Evolutionary conservation across 2,113 vertebrate species (phyloP).

Genomic region (Tupaia chinensis): DNA sequence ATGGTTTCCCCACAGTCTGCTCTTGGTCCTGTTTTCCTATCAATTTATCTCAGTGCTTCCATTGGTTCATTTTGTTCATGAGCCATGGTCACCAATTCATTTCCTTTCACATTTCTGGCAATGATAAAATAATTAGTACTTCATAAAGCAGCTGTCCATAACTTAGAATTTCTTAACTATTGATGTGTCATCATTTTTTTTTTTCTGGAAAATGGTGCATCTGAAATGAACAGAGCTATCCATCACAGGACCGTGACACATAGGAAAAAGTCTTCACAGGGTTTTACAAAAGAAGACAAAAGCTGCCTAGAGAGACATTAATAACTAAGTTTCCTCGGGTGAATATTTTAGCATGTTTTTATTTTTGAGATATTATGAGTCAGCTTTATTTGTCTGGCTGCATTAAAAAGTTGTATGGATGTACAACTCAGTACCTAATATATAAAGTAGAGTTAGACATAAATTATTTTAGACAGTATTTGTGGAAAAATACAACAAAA

Average conservation of each 20-base stretch:
- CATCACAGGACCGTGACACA: neutral
- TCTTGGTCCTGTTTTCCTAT: neutral
- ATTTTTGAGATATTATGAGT: neutral
- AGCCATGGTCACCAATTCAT: neutral
- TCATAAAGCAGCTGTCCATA: neutral
- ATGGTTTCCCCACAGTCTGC: neutral
- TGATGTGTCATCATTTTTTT: slow-evolving; percentile 14
- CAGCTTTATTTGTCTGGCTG: neutral
- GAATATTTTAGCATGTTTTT: neutral
- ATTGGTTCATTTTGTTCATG: neutral
- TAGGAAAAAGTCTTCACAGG: neutral
- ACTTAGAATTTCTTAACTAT: neutral
- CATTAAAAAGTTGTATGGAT: neutral
- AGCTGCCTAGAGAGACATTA: neutral
- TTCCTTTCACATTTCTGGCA: neutral
- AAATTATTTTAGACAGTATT: slow-evolving; percentile 1
- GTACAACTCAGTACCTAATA: neutral
- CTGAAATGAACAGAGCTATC: neutral
- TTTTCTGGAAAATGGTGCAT: neutral
- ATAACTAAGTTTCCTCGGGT: neutral
- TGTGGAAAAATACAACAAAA: neutral
- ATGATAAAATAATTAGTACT: neutral
- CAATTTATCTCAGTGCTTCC: neutral
- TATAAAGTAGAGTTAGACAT: neutral
- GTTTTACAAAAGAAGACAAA: neutral